These are phyloP conservation scores for Vidua chalybeata DNA, from an alignment of 2,113 vertebrate genomes.

Conservation along the genomic window DNA sequence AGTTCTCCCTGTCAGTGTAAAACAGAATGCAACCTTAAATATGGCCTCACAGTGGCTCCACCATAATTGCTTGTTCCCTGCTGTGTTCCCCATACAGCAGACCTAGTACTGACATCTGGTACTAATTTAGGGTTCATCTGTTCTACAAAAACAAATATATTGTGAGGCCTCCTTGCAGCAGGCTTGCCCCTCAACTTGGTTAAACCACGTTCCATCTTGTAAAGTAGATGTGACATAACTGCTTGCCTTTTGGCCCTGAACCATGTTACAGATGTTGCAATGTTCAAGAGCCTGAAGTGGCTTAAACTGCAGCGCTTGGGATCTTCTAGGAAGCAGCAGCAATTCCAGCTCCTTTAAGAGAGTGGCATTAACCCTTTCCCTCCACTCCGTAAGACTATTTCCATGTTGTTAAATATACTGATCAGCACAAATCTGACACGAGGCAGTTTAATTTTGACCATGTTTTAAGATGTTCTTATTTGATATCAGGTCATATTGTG, in stretches of 20 bases:
- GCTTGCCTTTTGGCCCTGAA: constrained; percentile 53
- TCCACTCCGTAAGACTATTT: rapidly evolving
- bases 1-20: constrained; percentile 19
- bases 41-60: constrained; percentile 64
- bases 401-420: background rate
- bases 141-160: constrained; percentile 65
- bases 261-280: constrained; percentile 16
- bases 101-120: constrained; percentile 63
- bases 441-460: background rate
- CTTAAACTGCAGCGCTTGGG: background rate
- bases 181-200: constrained; percentile 58
- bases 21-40: constrained; percentile 50
- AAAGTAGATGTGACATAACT: constrained; percentile 65
- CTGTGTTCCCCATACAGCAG: constrained; percentile 52
- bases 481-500: background rate
- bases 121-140: constrained; percentile 65
- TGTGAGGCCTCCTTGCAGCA: constrained; percentile 55
- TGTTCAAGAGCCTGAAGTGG: constrained; percentile 3
- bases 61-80: constrained; percentile 62
- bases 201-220: constrained; percentile 49
- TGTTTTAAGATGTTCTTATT: background rate
- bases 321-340: constrained; percentile 19
- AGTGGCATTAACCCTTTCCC: background rate
- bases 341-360: background rate
- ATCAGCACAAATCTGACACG: background rate